Conservation (phyloP, 1,140 invertebrate species). For the Zaprionus gabonicus region DNA sequence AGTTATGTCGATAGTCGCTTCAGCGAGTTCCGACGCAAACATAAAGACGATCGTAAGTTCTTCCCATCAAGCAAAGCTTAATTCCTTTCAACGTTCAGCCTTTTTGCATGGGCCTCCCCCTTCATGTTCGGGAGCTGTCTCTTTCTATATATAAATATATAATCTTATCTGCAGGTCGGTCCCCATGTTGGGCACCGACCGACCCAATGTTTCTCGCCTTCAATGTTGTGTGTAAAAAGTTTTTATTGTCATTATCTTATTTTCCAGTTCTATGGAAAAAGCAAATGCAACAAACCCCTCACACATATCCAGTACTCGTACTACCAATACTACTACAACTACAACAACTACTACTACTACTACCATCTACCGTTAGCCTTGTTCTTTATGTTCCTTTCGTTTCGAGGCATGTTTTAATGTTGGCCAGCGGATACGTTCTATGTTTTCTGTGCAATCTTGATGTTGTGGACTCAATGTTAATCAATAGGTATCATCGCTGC, state of each 20-base stretch:
- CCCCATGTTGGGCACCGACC: conserved; percentile 32
- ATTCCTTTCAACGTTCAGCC: conserved; percentile 22
- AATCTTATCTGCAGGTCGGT: conserved; percentile 40
- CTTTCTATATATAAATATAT: conserved; percentile 21
- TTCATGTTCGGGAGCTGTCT: conserved; percentile 3
- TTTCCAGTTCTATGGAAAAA: conserved; percentile 76
- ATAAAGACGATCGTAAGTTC: conserved; percentile 84
- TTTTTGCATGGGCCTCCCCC: conserved; percentile 56
- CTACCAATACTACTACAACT: conserved; percentile 42
- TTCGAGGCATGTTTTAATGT: conserved; percentile 73
- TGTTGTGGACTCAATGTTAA: conserved; percentile 83
- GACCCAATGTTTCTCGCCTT: conserved; percentile 64
- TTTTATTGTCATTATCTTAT: conserved; percentile 73
- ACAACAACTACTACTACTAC: conserved; percentile 38
- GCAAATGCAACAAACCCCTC: conserved; percentile 60
- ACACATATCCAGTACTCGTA: conserved; percentile 40
- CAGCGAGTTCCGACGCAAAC: conserved; percentile 83
- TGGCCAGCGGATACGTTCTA: conserved; percentile 48
- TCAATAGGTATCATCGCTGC: conserved; percentile 64
- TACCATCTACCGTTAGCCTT: conserved; percentile 61
- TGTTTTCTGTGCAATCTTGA: conserved; percentile 76
- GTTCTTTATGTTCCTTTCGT: conserved; percentile 78
- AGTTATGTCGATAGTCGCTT: conserved; percentile 83
- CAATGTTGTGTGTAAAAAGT: conserved; percentile 78
- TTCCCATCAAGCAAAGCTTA: not conserved